Percentiles rank a stretch among this genome's conserved stretches.
Conservation (phyloP, 1,140 invertebrate genomes). For the Microplitis mediator region DNA sequence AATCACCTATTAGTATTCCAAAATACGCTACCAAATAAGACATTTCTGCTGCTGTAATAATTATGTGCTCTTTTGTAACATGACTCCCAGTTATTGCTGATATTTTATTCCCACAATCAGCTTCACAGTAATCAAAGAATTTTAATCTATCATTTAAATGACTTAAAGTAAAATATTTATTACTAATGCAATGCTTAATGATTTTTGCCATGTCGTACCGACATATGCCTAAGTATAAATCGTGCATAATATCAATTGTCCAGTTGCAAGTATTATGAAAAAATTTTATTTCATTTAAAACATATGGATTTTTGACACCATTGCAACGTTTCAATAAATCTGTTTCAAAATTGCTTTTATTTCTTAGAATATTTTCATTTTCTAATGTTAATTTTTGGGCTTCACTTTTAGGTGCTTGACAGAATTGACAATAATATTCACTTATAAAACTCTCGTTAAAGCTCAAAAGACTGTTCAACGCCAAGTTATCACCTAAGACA, state of each 20-base stretch:
- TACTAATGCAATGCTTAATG: neutral
- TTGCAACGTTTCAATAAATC: neutral
- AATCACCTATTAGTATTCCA: slow-evolving; percentile 11
- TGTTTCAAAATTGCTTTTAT: neutral
- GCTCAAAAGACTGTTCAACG: neutral
- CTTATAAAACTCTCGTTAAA: neutral
- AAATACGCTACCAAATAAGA: slow-evolving; percentile 13
- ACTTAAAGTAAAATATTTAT: slow-evolving; percentile 26
- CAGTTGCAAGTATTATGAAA: neutral
- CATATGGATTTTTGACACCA: neutral
- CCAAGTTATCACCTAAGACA: neutral
- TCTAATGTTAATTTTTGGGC: slow-evolving; percentile 20
- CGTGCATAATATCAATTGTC: neutral
- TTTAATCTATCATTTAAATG: too few relatives aligned
- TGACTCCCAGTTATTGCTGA: slow-evolving; percentile 16
- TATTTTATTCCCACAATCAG: slow-evolving; percentile 19
- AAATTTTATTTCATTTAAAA: slow-evolving; percentile 5
- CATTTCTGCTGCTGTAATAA: slow-evolving; percentile 18
- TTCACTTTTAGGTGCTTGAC: too few relatives aligned
- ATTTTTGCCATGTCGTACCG: neutral
- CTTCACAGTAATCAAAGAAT: neutral
- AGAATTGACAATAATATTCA: neutral
- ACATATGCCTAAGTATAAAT: neutral
- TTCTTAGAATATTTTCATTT: neutral
- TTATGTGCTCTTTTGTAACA: slow-evolving; percentile 9